Conservation (phyloP, 2,888 invertebrate genomes). For the Hemithea aestivaria region DNA sequence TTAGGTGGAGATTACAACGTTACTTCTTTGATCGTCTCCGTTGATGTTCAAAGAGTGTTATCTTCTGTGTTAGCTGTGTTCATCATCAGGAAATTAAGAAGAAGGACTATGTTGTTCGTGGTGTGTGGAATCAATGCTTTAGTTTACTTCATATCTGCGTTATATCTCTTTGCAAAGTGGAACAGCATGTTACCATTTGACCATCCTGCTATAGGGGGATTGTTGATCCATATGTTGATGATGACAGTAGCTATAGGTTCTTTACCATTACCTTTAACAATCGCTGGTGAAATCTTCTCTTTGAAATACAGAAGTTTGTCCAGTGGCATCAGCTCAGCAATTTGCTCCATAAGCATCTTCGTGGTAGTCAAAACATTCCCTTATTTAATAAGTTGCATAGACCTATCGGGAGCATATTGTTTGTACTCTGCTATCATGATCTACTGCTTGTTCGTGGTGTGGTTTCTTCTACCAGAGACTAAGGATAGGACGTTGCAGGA, state of each 20-base stretch:
- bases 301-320: constrained; percentile 80
- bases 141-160: constrained; percentile 43
- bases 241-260: constrained; percentile 77
- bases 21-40: constrained; percentile 80
- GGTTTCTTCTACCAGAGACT: constrained; percentile 50
- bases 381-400: constrained; percentile 27
- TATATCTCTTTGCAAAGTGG: constrained; percentile 44
- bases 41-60: constrained; percentile 80
- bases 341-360: constrained; percentile 35
- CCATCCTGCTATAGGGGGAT: constrained; percentile 44
- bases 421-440: constrained; percentile 41
- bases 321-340: constrained; percentile 46
- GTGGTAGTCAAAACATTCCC: constrained; percentile 34
- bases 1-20: constrained; percentile 77
- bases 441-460: constrained; percentile 43
- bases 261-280: constrained; percentile 82
- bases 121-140: constrained; percentile 45
- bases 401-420: constrained; percentile 36
- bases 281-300: constrained; percentile 84
- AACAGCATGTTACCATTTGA: constrained; percentile 36
- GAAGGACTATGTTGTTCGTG: constrained; percentile 50
- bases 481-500: constrained; percentile 52
- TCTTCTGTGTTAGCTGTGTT: constrained; percentile 78
- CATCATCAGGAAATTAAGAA: constrained; percentile 75
- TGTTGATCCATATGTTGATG: constrained; percentile 62